Evolutionary conservation across 2,113 vertebrate genomes (phyloP).

Genomic region (Carollia perspicillata): DNA sequence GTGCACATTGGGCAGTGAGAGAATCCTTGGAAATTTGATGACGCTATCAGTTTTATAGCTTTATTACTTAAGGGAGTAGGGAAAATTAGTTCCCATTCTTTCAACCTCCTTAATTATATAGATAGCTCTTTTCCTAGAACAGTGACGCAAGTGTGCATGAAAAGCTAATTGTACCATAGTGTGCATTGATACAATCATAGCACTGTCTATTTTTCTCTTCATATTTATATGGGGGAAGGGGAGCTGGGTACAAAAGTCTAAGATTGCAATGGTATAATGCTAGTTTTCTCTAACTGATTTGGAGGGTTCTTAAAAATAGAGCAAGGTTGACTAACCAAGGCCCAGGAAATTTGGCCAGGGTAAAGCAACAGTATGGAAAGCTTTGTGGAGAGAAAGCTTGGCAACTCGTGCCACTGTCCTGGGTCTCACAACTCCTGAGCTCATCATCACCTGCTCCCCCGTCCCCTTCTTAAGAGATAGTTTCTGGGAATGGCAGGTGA

Average conservation of each 20-base stretch:
- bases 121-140: slow-evolving; percentile 64
- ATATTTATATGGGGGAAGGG: slow-evolving; percentile 43
- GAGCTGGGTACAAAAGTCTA: background rate
- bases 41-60: slow-evolving; percentile 63
- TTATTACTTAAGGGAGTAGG: slow-evolving; percentile 59
- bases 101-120: slow-evolving; percentile 40
- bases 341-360: slow-evolving; percentile 1
- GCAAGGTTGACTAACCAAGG: slow-evolving; percentile 20
- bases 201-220: slow-evolving; percentile 66
- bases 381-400: slow-evolving; percentile 46
- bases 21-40: slow-evolving; percentile 55
- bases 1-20: background rate
- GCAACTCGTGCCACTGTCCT: slow-evolving; percentile 46
- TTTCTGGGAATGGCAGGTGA: slow-evolving; percentile 16
- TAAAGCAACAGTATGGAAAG: background rate
- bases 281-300: slow-evolving; percentile 63
- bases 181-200: slow-evolving; percentile 66
- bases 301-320: slow-evolving; percentile 57
- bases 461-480: background rate
- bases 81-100: slow-evolving; percentile 62
- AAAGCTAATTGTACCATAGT: slow-evolving; percentile 52
- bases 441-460: background rate
- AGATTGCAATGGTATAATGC: slow-evolving; percentile 27
- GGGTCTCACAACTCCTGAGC: background rate
- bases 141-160: slow-evolving; percentile 59